Percentiles rank a stretch among this genome's conserved stretches.
phyloP scores from a whole-genome alignment of 2,113 vertebrate species.

The Ariopsis seemanni region DNA sequence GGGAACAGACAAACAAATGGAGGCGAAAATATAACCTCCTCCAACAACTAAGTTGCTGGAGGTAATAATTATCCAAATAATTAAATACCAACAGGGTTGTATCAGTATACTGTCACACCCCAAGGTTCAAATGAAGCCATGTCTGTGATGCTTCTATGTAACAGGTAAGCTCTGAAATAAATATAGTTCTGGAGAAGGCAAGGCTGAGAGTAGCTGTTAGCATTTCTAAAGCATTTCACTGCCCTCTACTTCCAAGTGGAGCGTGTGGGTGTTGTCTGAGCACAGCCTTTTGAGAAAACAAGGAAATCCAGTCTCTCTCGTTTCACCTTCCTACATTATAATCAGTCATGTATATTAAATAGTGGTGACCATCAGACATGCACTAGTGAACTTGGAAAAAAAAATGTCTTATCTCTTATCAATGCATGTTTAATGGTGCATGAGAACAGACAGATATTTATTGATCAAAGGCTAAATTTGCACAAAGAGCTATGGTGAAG shows the following conservation, averaged over 20 bases:
- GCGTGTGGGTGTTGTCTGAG: constrained; percentile 14
- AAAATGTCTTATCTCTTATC: too few relatives aligned
- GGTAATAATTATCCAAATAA: neutral
- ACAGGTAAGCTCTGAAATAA: neutral
- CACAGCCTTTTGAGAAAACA: neutral
- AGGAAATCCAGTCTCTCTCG: neutral
- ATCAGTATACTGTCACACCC: neutral
- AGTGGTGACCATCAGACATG: neutral
- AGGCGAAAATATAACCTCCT: too few relatives aligned
- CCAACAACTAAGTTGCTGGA: too few relatives aligned
- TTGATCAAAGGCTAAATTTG: neutral
- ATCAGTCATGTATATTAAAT: neutral
- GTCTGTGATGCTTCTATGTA: neutral
- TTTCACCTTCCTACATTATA: neutral
- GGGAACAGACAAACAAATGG: too few relatives aligned
- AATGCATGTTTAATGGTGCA: neutral
- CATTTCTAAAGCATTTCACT: neutral
- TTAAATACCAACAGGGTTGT: neutral
- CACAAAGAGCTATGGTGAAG: neutral
- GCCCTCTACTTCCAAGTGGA: neutral
- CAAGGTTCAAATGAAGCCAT: neutral
- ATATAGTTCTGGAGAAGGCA: neutral
- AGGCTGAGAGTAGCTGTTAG: neutral
- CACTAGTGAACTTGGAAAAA: neutral
- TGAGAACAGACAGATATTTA: neutral